These are phyloP conservation scores for Apis dorsata DNA, from an alignment of 1,140 invertebrate species.

Conservation along the genomic window DNA sequence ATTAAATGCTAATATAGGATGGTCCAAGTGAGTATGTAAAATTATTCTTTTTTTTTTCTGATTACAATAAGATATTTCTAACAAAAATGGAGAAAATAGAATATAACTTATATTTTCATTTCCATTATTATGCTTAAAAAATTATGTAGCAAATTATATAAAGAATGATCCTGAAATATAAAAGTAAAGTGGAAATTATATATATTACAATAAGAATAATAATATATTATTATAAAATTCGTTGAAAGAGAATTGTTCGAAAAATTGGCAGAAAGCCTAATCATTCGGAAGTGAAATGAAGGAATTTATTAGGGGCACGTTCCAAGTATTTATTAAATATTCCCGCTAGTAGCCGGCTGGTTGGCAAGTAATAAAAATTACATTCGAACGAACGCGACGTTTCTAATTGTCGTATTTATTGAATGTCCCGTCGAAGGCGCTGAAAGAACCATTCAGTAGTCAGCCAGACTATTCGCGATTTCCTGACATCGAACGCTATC, in stretches of 20 bases:
- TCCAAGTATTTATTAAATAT: slow-evolving; percentile 38
- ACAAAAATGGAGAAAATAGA: too few species aligned
- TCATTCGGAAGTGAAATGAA: background rate
- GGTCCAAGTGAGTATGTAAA: too few species aligned
- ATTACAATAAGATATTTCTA: too few species aligned
- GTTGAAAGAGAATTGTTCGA: background rate
- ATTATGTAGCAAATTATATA: background rate
- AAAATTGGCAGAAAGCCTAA: background rate
- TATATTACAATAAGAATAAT: background rate
- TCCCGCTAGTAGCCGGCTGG: background rate
- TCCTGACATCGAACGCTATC: background rate
- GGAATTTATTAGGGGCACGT: slow-evolving; percentile 2
- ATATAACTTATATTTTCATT: too few species aligned
- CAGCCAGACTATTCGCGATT: background rate
- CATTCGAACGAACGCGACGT: slow-evolving; percentile 29
- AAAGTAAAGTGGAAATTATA: background rate
- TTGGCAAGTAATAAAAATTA: slow-evolving; percentile 9
- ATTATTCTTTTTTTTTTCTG: too few species aligned
- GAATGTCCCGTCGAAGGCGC: background rate
- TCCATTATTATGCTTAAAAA: too few species aligned
- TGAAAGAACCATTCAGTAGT: slow-evolving; percentile 17
- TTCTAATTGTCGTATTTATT: slow-evolving; percentile 39
- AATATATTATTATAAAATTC: background rate
- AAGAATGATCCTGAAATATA: background rate
- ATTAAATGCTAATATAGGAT: too few species aligned